A percentile compares a stretch with the other conserved stretches of the same genome.
phyloP scores from a whole-genome alignment of 2,888 invertebrate genomes.

The Tenthredo notha region DNA sequence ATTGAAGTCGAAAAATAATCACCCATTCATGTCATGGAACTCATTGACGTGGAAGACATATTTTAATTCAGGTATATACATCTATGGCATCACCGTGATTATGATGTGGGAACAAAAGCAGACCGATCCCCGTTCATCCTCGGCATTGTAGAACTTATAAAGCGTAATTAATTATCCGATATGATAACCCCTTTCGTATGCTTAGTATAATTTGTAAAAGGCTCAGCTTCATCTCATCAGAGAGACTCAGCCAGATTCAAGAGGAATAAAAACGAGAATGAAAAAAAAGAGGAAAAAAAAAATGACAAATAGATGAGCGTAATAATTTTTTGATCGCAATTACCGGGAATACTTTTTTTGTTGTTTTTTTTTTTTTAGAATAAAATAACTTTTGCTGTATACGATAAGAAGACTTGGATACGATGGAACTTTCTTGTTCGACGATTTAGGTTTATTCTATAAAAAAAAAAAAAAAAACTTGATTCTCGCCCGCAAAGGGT shows the following conservation, averaged over 20 bases:
- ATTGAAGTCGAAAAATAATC: background rate
- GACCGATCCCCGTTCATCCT: slow-evolving; percentile 1
- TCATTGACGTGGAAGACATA: background rate
- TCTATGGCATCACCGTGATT: slow-evolving; percentile 16
- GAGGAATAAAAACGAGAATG: background rate
- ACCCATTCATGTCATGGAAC: background rate
- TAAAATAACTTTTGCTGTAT: background rate
- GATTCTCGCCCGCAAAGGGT: slow-evolving; percentile 34
- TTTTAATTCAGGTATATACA: background rate
- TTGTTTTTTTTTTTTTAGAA: background rate
- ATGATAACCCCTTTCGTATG: slow-evolving; percentile 8
- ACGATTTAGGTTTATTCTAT: slow-evolving; percentile 30
- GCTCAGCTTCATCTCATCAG: background rate
- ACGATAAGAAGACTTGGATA: background rate
- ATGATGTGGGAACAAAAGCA: background rate
- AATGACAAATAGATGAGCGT: background rate
- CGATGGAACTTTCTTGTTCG: slow-evolving; percentile 38
- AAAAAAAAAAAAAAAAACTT: slow-evolving; percentile 34
- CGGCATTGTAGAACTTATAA: background rate
- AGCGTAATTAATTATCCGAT: slow-evolving; percentile 15
- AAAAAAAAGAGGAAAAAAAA: background rate
- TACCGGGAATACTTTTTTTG: background rate
- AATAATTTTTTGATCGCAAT: background rate
- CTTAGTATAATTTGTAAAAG: background rate
- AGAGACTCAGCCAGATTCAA: background rate